Base-by-base conservation (phyloP, 2,113 vertebrate species). In the Drymodes brunneopygia region DNA sequence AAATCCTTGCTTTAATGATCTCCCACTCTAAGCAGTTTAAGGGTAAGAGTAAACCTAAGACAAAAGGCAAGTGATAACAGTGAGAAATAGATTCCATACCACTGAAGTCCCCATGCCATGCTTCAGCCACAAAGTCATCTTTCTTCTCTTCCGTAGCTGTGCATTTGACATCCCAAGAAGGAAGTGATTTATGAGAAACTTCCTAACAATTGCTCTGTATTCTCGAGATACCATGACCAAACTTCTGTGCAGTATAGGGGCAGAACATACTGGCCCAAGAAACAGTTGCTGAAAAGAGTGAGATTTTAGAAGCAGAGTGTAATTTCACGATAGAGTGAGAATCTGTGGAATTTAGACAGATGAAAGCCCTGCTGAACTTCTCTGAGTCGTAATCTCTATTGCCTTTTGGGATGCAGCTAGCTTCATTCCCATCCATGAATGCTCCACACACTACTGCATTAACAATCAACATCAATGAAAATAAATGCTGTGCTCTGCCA, bases 251-350 rank as follows among this genome's bases (percentile, higher is more conserved):
- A 20, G 10, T 54, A 27, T 2, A 58, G 17, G 21, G 28, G 35
- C 27, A 44, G 48, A 88, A 73, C 60, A 90, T 31, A 83, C 31
- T 74, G 24, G 50, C 47, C 28, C 25, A 89, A 90, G 71, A 73
- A 94, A 24, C 22, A 87, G 66, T 29, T 25, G 14, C n/a, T 79
- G 66, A 50, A 93, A 91, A 88, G 58, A 89, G 62, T 56, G 60
- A 71, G 73, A 56, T 51, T 88, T 91, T 91, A 50, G 71, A 91
- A 86, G 50, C 79, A 87, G 48, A 91, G 53, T 47, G 56, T 79
- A 92, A 97, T 94, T 97, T 96, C 94, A 96, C 0, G 1, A 92
- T 31, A 92, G 48, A 95, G 17, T 90, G 88, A 92, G 78, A 92
- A 77, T 93, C 71, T 92, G 2, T 88, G 78, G 36, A 89, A 93